These are phyloP conservation scores for Mamestra brassicae DNA, from an alignment of 2,888 invertebrate species.

Conservation along the genomic window DNA sequence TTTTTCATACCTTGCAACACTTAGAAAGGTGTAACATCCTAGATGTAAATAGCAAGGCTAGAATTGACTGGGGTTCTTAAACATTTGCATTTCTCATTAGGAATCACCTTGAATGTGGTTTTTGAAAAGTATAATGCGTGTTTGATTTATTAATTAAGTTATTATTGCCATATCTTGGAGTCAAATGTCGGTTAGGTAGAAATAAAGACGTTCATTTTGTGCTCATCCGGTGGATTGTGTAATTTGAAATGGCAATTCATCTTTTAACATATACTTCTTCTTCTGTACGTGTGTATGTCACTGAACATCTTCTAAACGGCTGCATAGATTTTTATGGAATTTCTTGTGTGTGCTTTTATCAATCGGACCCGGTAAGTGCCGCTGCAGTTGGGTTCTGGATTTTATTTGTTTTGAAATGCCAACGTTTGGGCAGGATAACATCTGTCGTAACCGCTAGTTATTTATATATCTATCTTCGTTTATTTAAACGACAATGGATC, in stretches of 20 bases:
- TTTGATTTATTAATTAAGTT: slow-evolving; percentile 10
- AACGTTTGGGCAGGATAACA: no score
- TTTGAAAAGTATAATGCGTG: slow-evolving; percentile 14
- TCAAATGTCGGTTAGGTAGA: background rate
- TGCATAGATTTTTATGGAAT: background rate
- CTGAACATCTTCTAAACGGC: no score
- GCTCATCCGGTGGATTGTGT: slow-evolving; percentile 3
- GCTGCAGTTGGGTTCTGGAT: no score
- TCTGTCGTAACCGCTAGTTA: no score
- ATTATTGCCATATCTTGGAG: background rate
- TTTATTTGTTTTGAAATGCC: no score
- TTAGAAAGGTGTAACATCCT: slow-evolving; percentile 58
- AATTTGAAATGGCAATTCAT: background rate
- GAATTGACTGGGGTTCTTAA: slow-evolving; percentile 1
- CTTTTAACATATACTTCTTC: background rate
- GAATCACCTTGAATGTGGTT: slow-evolving; percentile 27
- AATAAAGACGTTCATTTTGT: background rate
- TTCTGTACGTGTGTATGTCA: no score
- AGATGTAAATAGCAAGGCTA: slow-evolving; percentile 63
- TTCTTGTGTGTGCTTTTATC: no score
- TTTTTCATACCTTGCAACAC: slow-evolving; percentile 56
- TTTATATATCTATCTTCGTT: no score
- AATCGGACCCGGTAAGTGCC: no score
- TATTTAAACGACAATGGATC: no score
- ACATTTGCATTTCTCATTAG: slow-evolving; percentile 48